A percentile compares a stretch with the other conserved stretches of the same genome.
phyloP scores from a whole-genome alignment of 2,888 invertebrate genomes.

The Osedax fenrisi region DNA sequence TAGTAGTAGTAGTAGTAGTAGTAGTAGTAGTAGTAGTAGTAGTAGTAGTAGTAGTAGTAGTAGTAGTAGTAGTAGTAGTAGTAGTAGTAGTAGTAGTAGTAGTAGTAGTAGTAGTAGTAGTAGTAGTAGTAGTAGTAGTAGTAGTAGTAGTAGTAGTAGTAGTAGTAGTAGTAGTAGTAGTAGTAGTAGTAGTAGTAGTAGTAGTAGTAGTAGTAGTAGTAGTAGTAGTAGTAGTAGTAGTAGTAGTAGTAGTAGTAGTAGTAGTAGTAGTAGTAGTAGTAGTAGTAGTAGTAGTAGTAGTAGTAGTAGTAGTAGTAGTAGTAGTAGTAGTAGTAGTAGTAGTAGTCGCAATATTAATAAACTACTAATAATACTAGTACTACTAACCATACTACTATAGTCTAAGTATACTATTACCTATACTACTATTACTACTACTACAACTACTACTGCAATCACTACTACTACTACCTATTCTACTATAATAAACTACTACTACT shows the following conservation, averaged over 20 bases:
- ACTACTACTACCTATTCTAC: too few species aligned
- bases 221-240: not conserved
- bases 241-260: not conserved
- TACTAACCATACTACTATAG: not conserved
- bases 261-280: not conserved
- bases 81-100: not conserved
- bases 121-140: not conserved
- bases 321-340: not conserved
- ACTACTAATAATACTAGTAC: not conserved
- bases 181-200: constrained; percentile 5
- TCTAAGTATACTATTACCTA: too few species aligned
- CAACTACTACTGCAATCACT: too few species aligned
- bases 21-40: not conserved
- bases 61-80: not conserved
- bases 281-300: not conserved
- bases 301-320: not conserved
- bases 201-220: not conserved
- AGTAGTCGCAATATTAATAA: too few species aligned
- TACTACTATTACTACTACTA: too few species aligned
- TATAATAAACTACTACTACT: too few species aligned
- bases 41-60: not conserved
- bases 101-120: not conserved
- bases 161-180: not conserved
- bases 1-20: not conserved
- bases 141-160: not conserved